phyloP scores from a whole-genome alignment of 1,140 invertebrate species.

The Adelges cooleyi region DNA sequence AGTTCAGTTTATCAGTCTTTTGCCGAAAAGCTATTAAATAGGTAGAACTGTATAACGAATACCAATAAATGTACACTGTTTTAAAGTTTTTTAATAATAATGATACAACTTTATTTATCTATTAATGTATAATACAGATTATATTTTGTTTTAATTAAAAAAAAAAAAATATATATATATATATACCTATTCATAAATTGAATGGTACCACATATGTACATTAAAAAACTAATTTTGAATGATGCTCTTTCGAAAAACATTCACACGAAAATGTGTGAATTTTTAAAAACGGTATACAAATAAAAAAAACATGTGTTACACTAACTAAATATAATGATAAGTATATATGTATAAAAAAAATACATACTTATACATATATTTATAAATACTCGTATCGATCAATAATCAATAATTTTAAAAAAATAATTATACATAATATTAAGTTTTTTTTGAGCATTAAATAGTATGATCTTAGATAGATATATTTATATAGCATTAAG shows the following conservation, averaged over 20 bases:
- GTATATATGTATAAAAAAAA: neutral
- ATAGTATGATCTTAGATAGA: slow-evolving; percentile 3
- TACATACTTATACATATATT: slow-evolving; percentile 12
- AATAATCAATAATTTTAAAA: slow-evolving; percentile 8
- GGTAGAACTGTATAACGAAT: neutral
- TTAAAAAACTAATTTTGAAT: slow-evolving; percentile 25
- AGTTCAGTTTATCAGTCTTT: slow-evolving; percentile 19
- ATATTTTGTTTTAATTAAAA: neutral
- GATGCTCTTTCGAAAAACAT: slow-evolving; percentile 22
- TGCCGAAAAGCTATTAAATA: neutral
- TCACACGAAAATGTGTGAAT: too few relatives aligned
- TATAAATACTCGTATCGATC: slow-evolving; percentile 5
- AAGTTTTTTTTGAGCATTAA: slow-evolving; percentile 22
- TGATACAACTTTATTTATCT: neutral
- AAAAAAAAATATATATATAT: too few relatives aligned
- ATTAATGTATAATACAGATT: slow-evolving; percentile 20
- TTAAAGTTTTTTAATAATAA: neutral
- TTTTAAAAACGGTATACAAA: too few relatives aligned
- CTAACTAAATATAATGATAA: too few relatives aligned
- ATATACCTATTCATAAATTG: too few relatives aligned
- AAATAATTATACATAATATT: slow-evolving; percentile 25
- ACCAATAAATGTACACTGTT: neutral
- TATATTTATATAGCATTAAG: slow-evolving; percentile 20
- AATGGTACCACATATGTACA: too few relatives aligned
- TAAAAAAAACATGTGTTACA: too few relatives aligned